Evolutionary conservation across 2,113 vertebrate genomes (phyloP), one percentile per base, ranked within the genome.

Genomic region (Edolisoma coerulescens): DNA sequence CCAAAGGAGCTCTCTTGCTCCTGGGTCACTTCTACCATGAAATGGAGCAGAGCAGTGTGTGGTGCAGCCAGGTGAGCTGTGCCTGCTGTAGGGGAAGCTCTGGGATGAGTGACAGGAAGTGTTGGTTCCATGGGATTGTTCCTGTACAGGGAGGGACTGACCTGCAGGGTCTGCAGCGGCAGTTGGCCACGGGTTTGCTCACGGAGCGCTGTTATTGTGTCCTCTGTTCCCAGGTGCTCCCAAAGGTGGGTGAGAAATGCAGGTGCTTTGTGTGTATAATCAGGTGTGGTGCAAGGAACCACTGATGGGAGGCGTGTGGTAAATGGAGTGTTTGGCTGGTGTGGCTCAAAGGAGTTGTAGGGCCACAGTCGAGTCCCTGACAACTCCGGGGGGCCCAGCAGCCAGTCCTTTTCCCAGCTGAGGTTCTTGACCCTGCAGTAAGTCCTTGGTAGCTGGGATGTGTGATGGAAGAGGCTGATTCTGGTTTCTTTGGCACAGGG

Each of bases 281-380:
- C 6, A n/a, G 74, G 4, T 33, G 63, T 22, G 50, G 35, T n/a
- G 19, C 33, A 26, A 67, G 67, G 61, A 76, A 3, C n/a, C 24
- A 0, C 27, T 28, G 75, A 13, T 19, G 41, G 50, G 71, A 73
- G 11, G 30, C 0, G 1, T 67, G 52, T 73, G 53, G 26, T 32
- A 22, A n/a, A 33, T 10, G 39, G 28, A 61, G 45, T 0, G 1
- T 61, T 57, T 69, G 63, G 61, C 53, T 69, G 65, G 8, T 19
- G 57, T 44, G 68, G 33, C 60, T 84, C 30, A 52, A 0, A 61
- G 47, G 75, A 83, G 5, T 19, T 35, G 24, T 5, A 64, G 69
- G 32, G 70, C n/a, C 22, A 18, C 32, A 8, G 0, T n/a, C 0
- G 0, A 63, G 41, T 53, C 49, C 8, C 63, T 57, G 69, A 7